Conservation (phyloP, 2,888 invertebrate species). For the Acrobasis suavella region DNA sequence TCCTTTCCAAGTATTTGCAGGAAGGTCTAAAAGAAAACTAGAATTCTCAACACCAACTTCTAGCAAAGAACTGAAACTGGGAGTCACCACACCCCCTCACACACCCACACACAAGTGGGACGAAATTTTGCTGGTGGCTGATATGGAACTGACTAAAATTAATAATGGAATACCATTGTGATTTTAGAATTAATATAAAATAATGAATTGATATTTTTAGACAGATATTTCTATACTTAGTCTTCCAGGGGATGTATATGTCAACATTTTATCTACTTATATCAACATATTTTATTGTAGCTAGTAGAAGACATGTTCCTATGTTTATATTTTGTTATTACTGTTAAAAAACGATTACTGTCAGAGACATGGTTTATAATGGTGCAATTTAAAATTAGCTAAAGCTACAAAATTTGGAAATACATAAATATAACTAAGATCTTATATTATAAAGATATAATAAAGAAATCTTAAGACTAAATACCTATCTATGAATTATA, state of each 20-base stretch:
- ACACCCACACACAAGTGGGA: slow-evolving; percentile 81
- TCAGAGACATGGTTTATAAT: slow-evolving; percentile 45
- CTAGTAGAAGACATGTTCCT: slow-evolving; percentile 51
- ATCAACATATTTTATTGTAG: slow-evolving; percentile 7
- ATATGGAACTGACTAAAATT: slow-evolving; percentile 83
- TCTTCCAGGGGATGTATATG: slow-evolving; percentile 64
- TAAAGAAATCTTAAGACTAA: slow-evolving; percentile 1
- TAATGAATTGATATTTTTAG: slow-evolving; percentile 50
- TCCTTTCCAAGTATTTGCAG: slow-evolving; percentile 61
- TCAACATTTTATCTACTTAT: slow-evolving; percentile 34
- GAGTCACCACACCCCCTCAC: slow-evolving; percentile 69
- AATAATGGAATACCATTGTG: slow-evolving; percentile 73
- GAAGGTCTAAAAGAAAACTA: slow-evolving; percentile 73
- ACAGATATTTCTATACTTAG: slow-evolving; percentile 51
- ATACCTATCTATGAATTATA: slow-evolving; percentile 13
- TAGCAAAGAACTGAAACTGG: slow-evolving; percentile 60
- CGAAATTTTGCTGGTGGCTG: slow-evolving; percentile 80
- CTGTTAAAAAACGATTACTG: slow-evolving; percentile 60
- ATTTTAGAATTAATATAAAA: slow-evolving; percentile 38
- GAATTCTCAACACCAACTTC: slow-evolving; percentile 70
- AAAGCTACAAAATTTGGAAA: slow-evolving; percentile 12
- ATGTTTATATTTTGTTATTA: slow-evolving; percentile 64
- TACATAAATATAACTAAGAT: not conserved
- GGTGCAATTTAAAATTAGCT: slow-evolving; percentile 29
- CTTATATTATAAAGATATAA: not conserved